These are phyloP conservation scores for Tachysurus vachellii DNA, from an alignment of 2,113 vertebrate genomes.

Conservation along the genomic window DNA sequence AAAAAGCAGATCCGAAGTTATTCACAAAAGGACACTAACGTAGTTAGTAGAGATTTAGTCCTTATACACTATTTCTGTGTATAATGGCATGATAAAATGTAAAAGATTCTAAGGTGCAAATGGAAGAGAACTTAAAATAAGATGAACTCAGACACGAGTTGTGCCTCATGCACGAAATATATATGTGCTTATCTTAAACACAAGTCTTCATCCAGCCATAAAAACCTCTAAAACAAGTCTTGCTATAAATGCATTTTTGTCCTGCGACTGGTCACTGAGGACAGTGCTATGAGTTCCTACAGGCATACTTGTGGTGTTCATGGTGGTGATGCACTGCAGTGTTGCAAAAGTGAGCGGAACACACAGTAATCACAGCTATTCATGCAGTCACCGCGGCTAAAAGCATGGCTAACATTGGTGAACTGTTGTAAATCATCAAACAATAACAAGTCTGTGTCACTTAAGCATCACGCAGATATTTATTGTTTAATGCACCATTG, in stretches of 20 bases:
- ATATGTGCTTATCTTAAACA: slow-evolving; percentile 22
- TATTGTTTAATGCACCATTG: background rate
- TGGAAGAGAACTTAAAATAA: background rate
- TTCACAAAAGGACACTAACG: background rate
- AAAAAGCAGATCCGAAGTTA: background rate
- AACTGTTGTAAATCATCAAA: background rate
- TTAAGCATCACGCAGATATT: background rate
- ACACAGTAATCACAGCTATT: slow-evolving; percentile 28
- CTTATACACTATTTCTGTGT: background rate
- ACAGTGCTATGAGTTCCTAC: slow-evolving; percentile 20
- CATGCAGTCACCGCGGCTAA: background rate
- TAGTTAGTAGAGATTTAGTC: background rate
- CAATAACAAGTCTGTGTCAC: background rate
- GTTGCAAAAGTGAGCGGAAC: slow-evolving; percentile 20
- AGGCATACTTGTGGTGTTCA: slow-evolving; percentile 38
- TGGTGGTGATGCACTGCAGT: background rate
- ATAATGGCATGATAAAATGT: background rate
- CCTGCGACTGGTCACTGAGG: slow-evolving; percentile 24
- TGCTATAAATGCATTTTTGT: slow-evolving; percentile 30
- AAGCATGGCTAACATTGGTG: background rate
- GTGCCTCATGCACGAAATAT: background rate
- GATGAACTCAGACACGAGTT: background rate
- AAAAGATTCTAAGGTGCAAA: background rate
- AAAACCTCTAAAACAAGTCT: slow-evolving; percentile 27
- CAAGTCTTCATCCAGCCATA: background rate